Conservation (phyloP, 2,888 invertebrate genomes). For the Acleris laterana region DNA sequence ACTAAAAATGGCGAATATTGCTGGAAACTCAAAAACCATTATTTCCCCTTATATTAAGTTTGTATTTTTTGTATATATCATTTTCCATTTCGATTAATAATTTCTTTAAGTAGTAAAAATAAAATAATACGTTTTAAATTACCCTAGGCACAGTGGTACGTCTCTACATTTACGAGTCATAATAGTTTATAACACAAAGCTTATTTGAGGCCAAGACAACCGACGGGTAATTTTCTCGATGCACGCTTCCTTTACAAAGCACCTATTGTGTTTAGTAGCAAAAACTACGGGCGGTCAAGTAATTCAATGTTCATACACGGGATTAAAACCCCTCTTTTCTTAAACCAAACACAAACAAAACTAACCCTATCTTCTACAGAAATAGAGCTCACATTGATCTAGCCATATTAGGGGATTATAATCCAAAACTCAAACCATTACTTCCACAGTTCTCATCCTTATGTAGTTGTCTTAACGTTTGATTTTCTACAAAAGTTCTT, state of each 20-base stretch:
- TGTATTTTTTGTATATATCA: no score
- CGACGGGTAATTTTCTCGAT: slow-evolving; percentile 59
- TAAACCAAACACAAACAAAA: slow-evolving; percentile 35
- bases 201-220: slow-evolving; percentile 46
- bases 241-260: slow-evolving; percentile 59
- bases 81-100: no score
- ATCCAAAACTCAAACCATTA: neutral
- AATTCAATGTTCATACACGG: slow-evolving; percentile 68
- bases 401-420: slow-evolving; percentile 7
- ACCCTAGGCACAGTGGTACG: slow-evolving; percentile 1
- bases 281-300: slow-evolving; percentile 77
- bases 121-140: slow-evolving; percentile 21
- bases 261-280: slow-evolving; percentile 76
- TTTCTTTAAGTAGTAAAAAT: neutral
- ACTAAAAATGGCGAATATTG: no score
- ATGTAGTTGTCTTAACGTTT: slow-evolving; percentile 31
- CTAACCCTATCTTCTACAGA: slow-evolving; percentile 29
- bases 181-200: slow-evolving; percentile 43
- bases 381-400: slow-evolving; percentile 22
- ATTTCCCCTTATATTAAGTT: no score
- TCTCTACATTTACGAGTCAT: slow-evolving; percentile 11
- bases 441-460: slow-evolving; percentile 28
- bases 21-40: no score
- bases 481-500: slow-evolving; percentile 31
- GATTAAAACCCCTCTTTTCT: slow-evolving; percentile 51